Base-by-base conservation (phyloP, 2,888 invertebrate species). In the Adelognathus sp. region DNA sequence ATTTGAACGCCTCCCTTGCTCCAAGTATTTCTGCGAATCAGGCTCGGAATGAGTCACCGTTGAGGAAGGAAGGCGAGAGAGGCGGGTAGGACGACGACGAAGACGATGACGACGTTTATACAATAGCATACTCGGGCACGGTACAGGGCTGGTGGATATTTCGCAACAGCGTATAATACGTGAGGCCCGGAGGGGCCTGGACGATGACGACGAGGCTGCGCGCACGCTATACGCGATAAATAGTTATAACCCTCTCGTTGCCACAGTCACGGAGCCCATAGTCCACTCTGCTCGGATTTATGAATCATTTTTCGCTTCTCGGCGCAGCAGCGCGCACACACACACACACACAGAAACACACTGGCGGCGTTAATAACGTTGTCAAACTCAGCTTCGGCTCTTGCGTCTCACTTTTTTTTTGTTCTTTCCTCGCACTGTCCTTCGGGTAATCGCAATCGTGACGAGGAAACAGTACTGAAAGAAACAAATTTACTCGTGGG, bases 241-340 rank as follows among this genome's bases (percentile, higher is more conserved):
- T 54, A 54, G 50, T 50, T 73, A 72, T 78, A 54, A 69, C 58
- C 63, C 64, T 39, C 58, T 39, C 73, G 50, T 33, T 18, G 58
- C 58, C 39, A 52, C 64, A 36, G n/a, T 64, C 58, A 9, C 27
- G 50, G 29, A 67, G 54, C 27, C n/a, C 52, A 41, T 31, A 66
- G 64, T 73, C 73, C 58, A 73, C n/a, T n/a, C n/a, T n/a, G n/a
- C n/a, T 39, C 66, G 63, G 44, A 56, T 41, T 64, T 66, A 66
- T 73, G 73, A 73, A 66, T 73, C 58, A 73, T 50, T 73, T 44
- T 44, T 16, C 27, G 50, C 36, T 16, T 16, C 33, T 33, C 58
- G 31, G 29, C 69, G 5, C 3, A n/a, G n/a, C n/a, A n/a, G n/a
- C n/a, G n/a, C n/a, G n/a, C n/a, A n/a, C n/a, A n/a, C n/a, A n/a